A percentile compares a stretch with the other conserved stretches of the same genome.
phyloP scores from a whole-genome alignment of 2,888 invertebrate species.

The Thyatira batis region DNA sequence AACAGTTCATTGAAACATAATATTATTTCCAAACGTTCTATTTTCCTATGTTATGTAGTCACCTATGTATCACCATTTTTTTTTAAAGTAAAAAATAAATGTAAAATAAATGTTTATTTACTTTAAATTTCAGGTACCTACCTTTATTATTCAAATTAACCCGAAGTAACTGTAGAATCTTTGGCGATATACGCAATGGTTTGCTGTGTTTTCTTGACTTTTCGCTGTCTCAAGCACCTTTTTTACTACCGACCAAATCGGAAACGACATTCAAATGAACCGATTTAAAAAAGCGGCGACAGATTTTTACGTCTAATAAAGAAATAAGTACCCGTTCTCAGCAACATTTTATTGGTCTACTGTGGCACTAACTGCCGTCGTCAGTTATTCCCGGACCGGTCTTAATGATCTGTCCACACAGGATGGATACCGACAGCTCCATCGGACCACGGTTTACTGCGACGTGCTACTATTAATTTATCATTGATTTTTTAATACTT shows the following conservation, averaged over 20 bases:
- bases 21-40: no score
- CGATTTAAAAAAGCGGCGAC: slow-evolving; percentile 16
- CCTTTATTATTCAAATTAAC: no score
- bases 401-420: slow-evolving; percentile 65
- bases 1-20: slow-evolving; percentile 1
- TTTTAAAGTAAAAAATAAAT: no score
- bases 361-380: slow-evolving; percentile 43
- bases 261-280: slow-evolving; percentile 1
- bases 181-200: no score
- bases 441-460: slow-evolving; percentile 21
- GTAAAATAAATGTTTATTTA: no score
- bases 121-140: no score
- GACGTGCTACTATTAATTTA: slow-evolving; percentile 3
- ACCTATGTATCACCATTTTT: no score
- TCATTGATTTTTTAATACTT: neutral
- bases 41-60: no score
- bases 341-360: slow-evolving; percentile 49
- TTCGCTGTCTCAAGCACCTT: no score
- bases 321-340: neutral
- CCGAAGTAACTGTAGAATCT: no score
- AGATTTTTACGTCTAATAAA: neutral
- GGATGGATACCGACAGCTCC: slow-evolving; percentile 52
- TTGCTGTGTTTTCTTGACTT: no score
- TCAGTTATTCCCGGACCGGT: slow-evolving; percentile 46
- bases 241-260: slow-evolving; percentile 7